These are phyloP conservation scores for Turnix velox DNA, from an alignment of 2,113 vertebrate species.

Conservation along the genomic window DNA sequence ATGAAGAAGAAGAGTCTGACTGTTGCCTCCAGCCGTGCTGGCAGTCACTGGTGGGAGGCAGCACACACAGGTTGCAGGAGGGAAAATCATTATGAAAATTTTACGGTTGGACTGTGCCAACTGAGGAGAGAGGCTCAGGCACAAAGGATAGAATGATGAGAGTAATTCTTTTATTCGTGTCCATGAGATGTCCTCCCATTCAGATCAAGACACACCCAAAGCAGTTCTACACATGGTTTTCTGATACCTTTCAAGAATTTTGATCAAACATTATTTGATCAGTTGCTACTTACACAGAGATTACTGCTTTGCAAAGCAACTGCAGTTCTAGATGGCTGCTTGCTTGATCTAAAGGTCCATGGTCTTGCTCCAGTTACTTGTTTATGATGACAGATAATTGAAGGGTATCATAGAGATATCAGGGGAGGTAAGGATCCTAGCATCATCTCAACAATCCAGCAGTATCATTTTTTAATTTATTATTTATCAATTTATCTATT, in stretches of 20 bases:
- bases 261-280: neutral
- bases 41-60: rapidly evolving
- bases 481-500: neutral
- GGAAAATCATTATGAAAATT: rapidly evolving
- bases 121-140: rapidly evolving
- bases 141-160: rapidly evolving
- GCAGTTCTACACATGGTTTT: rapidly evolving
- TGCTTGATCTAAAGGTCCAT: neutral
- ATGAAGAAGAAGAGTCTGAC: neutral
- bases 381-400: too few species aligned
- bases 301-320: neutral
- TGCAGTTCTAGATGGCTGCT: neutral
- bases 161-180: rapidly evolving
- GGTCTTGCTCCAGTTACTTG: neutral
- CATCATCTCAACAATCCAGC: neutral
- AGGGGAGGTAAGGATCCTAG: too few species aligned
- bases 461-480: neutral
- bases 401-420: neutral
- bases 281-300: neutral
- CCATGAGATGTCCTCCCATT: rapidly evolving
- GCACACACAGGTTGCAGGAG: neutral
- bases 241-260: neutral
- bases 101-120: rapidly evolving
- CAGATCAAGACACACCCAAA: rapidly evolving
- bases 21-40: neutral